Percentiles rank a stretch among this genome's conserved stretches.
phyloP scores from a whole-genome alignment of 2,113 vertebrate species.

The Hymenochirus boettgeri region DNA sequence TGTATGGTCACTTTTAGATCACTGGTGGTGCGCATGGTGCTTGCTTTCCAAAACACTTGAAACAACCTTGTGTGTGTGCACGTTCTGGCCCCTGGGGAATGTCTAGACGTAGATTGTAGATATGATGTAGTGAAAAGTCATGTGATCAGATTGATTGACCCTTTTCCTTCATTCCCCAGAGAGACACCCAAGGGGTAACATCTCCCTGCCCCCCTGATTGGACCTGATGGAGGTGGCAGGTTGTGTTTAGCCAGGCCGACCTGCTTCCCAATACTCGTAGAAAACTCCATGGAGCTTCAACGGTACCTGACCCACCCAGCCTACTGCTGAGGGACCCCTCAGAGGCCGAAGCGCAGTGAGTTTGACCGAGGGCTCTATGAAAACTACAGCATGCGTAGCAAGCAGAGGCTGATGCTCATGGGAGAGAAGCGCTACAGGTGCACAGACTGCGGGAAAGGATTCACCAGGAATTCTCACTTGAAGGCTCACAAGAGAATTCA shows the following conservation, averaged over 20 bases:
- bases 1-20: too few species aligned
- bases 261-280: conserved; percentile 9
- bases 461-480: conserved; percentile 32
- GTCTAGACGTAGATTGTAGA: too few species aligned
- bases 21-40: too few species aligned
- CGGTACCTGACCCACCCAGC: conserved; percentile 16
- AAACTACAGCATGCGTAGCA: conserved; percentile 32
- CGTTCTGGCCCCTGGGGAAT: too few species aligned
- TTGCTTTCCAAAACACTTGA: too few species aligned
- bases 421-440: conserved; percentile 34
- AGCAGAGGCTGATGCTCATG: conserved; percentile 35
- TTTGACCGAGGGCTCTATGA: conserved; percentile 30
- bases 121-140: too few species aligned
- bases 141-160: too few species aligned
- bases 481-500: conserved; percentile 28
- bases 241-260: not conserved
- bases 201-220: conserved; percentile 8
- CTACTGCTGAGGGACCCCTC: not conserved
- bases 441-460: conserved; percentile 21
- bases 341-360: conserved; percentile 9
- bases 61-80: too few species aligned
- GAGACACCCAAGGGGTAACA: too few species aligned
- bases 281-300: conserved; percentile 26
- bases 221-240: not conserved
- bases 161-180: too few species aligned